A percentile compares a stretch with the other conserved stretches of the same genome.
These are phyloP conservation scores for Chaetodon trifasciatus DNA, from an alignment of 2,797 vertebrate species.

Conservation along the genomic window DNA sequence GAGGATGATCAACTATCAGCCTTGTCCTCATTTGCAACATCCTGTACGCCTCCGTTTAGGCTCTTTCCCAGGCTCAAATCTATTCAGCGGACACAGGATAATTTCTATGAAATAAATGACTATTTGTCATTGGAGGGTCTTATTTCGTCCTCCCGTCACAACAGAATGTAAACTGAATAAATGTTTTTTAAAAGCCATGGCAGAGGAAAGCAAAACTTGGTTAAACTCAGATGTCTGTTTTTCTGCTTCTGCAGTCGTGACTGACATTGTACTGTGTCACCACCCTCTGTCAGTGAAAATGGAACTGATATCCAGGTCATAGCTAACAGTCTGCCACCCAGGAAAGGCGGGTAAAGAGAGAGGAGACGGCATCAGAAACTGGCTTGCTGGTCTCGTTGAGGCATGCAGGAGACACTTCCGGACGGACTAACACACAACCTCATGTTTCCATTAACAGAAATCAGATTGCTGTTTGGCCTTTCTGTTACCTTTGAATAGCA, in stretches of 20 bases:
- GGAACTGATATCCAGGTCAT: constrained; percentile 53
- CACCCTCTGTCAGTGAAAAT: constrained; percentile 57
- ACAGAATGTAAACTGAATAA: background rate
- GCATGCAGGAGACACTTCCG: constrained; percentile 33
- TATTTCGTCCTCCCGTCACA: background rate
- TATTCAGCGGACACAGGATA: background rate
- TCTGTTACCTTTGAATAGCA: constrained; percentile 33
- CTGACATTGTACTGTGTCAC: constrained; percentile 26
- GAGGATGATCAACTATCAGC: background rate
- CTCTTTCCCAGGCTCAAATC: background rate
- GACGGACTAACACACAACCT: constrained; percentile 29
- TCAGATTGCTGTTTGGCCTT: constrained; percentile 43
- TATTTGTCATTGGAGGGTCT: constrained; percentile 1
- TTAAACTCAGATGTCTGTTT: constrained; percentile 31
- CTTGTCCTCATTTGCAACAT: constrained; percentile 10
- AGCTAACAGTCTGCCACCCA: constrained; percentile 47
- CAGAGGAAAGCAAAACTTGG: constrained; percentile 29
- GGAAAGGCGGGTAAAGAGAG: constrained; percentile 8
- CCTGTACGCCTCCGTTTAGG: background rate
- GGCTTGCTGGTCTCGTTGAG: constrained; percentile 48
- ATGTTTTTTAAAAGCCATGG: constrained; percentile 8
- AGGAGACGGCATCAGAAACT: constrained; percentile 22
- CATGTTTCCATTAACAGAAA: constrained; percentile 58
- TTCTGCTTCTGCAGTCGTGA: constrained; percentile 13
- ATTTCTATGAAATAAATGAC: background rate